These are phyloP conservation scores for Seira sanloemensis DNA, from an alignment of 2,888 invertebrate genomes.

Conservation along the genomic window DNA sequence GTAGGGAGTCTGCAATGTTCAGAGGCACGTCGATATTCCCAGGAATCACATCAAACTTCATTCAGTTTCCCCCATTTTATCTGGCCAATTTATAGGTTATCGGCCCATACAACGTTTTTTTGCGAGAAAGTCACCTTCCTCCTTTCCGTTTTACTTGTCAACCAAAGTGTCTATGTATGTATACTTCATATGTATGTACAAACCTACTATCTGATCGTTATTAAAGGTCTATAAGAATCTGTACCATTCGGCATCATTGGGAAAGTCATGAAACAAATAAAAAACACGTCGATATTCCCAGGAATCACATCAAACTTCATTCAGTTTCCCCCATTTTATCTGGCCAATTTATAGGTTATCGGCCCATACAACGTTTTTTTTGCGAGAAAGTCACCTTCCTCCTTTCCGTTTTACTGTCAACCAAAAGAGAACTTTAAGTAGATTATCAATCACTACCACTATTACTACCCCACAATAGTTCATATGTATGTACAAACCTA, in stretches of 20 bases:
- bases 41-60: not conserved
- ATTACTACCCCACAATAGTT: no score
- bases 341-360: slow-evolving; percentile 36
- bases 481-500: no score
- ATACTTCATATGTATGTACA: no score
- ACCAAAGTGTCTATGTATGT: no score
- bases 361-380: not conserved
- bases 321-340: not conserved
- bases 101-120: slow-evolving; percentile 2
- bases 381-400: not conserved
- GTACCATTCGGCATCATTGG: no score
- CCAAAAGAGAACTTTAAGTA: not conserved
- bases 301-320: not conserved
- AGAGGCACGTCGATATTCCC: no score
- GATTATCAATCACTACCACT: not conserved
- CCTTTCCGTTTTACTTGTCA: no score
- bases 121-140: slow-evolving; percentile 28
- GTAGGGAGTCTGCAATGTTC: not conserved
- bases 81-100: slow-evolving; percentile 35
- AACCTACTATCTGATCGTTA: no score
- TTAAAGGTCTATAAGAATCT: no score
- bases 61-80: not conserved
- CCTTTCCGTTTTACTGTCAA: not conserved
- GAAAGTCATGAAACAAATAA: no score
- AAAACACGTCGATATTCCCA: not conserved